Percentiles rank a stretch among this genome's conserved stretches.
These are phyloP conservation scores for Cynoglossus semilaevis DNA, from an alignment of 2,113 vertebrate genomes.

Conservation along the genomic window DNA sequence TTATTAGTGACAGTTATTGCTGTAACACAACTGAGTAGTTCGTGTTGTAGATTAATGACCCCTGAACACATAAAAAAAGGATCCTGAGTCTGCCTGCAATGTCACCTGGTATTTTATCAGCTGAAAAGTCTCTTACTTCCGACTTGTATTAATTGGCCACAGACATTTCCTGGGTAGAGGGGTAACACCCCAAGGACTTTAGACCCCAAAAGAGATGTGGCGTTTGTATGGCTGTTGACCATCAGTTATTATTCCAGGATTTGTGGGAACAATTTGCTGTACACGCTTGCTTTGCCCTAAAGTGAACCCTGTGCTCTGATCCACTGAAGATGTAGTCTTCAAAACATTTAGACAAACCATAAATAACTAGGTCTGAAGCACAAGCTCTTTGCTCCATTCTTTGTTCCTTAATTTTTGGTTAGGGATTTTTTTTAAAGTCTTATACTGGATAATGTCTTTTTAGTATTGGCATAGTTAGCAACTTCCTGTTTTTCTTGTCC, in stretches of 20 bases:
- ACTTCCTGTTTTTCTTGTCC: no score
- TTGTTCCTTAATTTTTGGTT: no score
- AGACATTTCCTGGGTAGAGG: not conserved
- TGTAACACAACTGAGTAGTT: conserved; percentile 23
- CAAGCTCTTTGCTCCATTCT: no score
- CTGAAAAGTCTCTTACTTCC: not conserved
- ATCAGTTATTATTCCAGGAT: not conserved
- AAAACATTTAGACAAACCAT: no score
- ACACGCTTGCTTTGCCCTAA: not conserved
- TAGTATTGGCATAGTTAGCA: no score
- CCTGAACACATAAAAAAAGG: conserved; percentile 18
- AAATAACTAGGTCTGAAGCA: no score
- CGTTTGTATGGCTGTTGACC: conserved; percentile 1
- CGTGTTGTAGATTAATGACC: conserved; percentile 39
- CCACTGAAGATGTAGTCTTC: no score
- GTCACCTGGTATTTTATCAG: conserved; percentile 17
- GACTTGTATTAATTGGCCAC: conserved; percentile 2
- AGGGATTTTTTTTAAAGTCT: no score
- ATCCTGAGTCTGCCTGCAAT: conserved; percentile 8
- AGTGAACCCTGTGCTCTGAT: no score
- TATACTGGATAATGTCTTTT: no score
- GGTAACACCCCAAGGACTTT: conserved; percentile 8
- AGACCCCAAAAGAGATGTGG: conserved; percentile 2
- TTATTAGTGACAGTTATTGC: conserved; percentile 18
- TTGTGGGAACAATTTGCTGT: not conserved